A percentile compares a stretch with the other conserved stretches of the same genome.
These are phyloP conservation scores for Orbicella faveolata DNA, from an alignment of 64 coral and sea anemone species.

Conservation along the genomic window DNA sequence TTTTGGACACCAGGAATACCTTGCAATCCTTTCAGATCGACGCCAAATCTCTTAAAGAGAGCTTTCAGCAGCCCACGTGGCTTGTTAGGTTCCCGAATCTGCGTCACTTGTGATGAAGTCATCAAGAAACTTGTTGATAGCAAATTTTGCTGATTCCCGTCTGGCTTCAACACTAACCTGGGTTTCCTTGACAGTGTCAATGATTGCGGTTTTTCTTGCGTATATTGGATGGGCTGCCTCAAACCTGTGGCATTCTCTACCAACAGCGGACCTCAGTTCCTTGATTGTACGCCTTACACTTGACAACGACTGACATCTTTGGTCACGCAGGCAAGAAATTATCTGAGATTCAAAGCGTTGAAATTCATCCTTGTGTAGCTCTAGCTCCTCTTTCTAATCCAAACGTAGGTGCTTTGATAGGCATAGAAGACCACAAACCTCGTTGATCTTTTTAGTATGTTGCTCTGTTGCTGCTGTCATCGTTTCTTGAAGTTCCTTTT, in stretches of 20 bases:
- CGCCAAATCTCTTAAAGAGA: constrained; percentile 27
- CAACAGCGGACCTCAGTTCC: constrained; percentile 40
- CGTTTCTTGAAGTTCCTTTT: constrained; percentile 38
- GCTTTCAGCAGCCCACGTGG: constrained; percentile 55
- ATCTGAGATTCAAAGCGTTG: not conserved
- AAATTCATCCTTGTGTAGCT: constrained; percentile 58
- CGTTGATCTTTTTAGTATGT: constrained; percentile 28
- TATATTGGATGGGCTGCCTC: constrained; percentile 74
- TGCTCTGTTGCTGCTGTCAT: not conserved
- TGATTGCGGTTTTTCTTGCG: constrained; percentile 63
- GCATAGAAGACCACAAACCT: not conserved
- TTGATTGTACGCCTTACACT: constrained; percentile 19
- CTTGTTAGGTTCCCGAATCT: constrained; percentile 31
- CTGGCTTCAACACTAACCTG: constrained; percentile 61
- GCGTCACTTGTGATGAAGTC: not conserved
- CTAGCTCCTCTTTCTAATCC: constrained; percentile 50
- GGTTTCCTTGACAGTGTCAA: constrained; percentile 58
- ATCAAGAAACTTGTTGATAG: constrained; percentile 33
- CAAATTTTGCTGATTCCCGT: constrained; percentile 36
- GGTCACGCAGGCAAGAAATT: not conserved
- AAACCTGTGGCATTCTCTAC: constrained; percentile 61
- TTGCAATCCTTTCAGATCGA: constrained; percentile 14
- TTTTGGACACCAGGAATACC: constrained; percentile 43
- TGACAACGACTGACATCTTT: not conserved
- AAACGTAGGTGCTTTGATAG: constrained; percentile 37